phyloP scores from a whole-genome alignment of 2,113 vertebrate species.

The Chamaetylas fuelleborni region DNA sequence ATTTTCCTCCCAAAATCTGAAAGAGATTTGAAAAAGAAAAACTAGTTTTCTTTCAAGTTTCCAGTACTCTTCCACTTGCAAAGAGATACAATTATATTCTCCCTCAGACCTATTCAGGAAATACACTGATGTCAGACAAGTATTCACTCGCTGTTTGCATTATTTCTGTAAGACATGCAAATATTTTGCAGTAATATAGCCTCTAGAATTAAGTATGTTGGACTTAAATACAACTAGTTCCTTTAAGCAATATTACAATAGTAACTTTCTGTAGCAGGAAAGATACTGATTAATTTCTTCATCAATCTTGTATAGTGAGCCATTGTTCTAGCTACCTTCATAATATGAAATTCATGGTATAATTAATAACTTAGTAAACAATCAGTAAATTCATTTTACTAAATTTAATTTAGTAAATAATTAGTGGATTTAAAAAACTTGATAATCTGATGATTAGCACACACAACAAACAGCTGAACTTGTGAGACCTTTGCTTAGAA shows the following conservation, averaged over 20 bases:
- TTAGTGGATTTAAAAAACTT: neutral
- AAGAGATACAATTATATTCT: neutral
- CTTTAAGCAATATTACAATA: neutral
- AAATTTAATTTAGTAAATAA: neutral
- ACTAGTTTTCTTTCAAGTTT: neutral
- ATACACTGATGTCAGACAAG: neutral
- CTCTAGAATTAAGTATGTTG: neutral
- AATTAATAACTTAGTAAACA: neutral
- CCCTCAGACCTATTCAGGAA: neutral
- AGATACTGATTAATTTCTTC: neutral
- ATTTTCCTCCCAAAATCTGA: neutral
- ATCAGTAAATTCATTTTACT: neutral
- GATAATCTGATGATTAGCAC: neutral
- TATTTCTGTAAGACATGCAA: neutral
- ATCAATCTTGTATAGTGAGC: rapidly evolving
- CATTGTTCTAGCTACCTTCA: neutral
- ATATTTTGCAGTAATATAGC: neutral
- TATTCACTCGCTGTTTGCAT: neutral
- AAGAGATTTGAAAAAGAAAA: neutral
- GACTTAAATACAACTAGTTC: neutral
- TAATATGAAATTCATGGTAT: neutral
- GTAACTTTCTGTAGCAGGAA: neutral
- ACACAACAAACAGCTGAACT: neutral
- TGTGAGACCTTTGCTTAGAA: neutral
- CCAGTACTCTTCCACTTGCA: neutral